Conservation (phyloP, 1,140 invertebrate genomes). For the Eurytemora carolleeae region DNA sequence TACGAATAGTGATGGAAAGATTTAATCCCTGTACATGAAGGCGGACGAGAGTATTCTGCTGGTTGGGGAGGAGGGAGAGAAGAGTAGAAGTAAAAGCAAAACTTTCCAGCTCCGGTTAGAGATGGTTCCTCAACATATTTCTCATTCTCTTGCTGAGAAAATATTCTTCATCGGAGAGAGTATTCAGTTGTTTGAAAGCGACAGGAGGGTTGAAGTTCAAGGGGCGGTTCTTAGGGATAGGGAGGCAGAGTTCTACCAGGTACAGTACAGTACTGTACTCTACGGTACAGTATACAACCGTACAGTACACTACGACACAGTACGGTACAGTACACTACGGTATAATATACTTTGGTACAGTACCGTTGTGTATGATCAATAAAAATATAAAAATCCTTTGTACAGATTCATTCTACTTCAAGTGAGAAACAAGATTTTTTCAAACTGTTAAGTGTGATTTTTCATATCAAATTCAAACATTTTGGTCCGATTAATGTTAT, state of each 20-base stretch:
- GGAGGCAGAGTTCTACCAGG: conserved; percentile 11
- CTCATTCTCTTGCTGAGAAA: conserved; percentile 4
- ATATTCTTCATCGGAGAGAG: conserved; percentile 15
- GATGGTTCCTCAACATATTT: conserved; percentile 5
- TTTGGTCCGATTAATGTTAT: too few species aligned
- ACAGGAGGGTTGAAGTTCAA: conserved; percentile 5
- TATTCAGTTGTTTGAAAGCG: conserved; percentile 13
- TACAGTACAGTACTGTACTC: not conserved
- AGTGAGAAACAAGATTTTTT: too few species aligned
- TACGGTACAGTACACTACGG: too few species aligned
- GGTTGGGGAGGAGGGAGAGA: not conserved
- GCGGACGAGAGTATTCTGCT: not conserved
- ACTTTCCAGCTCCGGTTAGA: not conserved
- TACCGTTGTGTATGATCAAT: not conserved
- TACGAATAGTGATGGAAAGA: not conserved
- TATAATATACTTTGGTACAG: not conserved
- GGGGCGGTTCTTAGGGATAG: conserved; percentile 9
- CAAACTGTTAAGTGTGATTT: too few species aligned
- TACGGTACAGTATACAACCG: too few species aligned
- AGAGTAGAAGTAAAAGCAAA: not conserved
- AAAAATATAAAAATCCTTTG: not conserved
- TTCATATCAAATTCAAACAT: too few species aligned
- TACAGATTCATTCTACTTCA: not conserved
- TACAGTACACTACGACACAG: too few species aligned
- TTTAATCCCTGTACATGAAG: not conserved